Base-by-base conservation (phyloP, 2,113 vertebrate species). In the Setophaga kirtlandii region DNA sequence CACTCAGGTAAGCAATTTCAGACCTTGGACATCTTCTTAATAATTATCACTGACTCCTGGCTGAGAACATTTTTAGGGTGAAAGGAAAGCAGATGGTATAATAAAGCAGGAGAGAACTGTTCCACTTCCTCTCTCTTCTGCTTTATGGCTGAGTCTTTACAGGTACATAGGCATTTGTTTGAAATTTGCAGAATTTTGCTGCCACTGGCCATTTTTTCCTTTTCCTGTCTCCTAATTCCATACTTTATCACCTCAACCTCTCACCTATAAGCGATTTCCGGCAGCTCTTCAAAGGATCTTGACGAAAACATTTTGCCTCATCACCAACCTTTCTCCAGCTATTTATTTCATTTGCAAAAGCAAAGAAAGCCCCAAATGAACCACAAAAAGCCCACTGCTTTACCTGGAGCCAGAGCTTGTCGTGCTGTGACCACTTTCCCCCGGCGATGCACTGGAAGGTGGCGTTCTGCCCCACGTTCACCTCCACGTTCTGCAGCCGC, bases 341-440 rank as follows among this genome's bases (percentile, higher is more conserved):
- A 56, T 27, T 62, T 16, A 27, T 25, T 64, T 49, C 19, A 30
- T n/a, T 64, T 24, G 15, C 9, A 64, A 71, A 70, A 74, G 9
- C 10, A 64, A 46, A 17, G 2, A 25, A 37, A 85, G 3, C 24
- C 7, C 20, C 20, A 12, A 18, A 6, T 1, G 1, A 7, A 31
- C 4, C 1, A 5, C 1, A 7, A 41, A 56, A 21, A 56, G 11
- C 0, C n/a, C 21, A 4, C 0, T 6, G 0, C 25, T 12, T n/a
- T 97, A 99, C 99, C 99, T 99, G 99, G 47, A 99, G 98, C 99
- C 99, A 99, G 30, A 99, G 98, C 87, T 99, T 99, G 96, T 99
- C 99, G 2, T 99, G 99, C 95, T 99, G 99, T 3, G 99, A 99
- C 99, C 99, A 99, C 95, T 99, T 99, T 0, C 99, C 99, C 5